Conservation (phyloP, 1,140 invertebrate species). For the Oreohelix idahoensis region DNA sequence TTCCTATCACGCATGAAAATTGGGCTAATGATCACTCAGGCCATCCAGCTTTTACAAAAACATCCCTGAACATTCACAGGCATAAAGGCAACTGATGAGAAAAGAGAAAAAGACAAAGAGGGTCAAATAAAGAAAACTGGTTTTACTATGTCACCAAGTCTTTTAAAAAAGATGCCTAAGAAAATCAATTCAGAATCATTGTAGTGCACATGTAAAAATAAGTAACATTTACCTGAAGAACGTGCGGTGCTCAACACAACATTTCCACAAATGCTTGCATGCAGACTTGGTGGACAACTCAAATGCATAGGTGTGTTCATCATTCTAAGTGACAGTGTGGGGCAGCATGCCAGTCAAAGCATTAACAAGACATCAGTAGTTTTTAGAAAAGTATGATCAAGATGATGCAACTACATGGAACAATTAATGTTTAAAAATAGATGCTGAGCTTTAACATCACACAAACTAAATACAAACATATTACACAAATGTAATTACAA, state of each 20-base stretch:
- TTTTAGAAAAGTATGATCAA: neutral
- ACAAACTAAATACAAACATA: neutral
- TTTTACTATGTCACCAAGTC: too few species aligned
- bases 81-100: too few species aligned
- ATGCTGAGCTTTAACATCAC: neutral
- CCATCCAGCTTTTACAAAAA: too few species aligned
- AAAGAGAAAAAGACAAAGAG: too few species aligned
- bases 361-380: neutral
- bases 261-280: slow-evolving; percentile 98
- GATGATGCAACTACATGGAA: neutral
- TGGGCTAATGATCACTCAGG: too few species aligned
- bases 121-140: too few species aligned
- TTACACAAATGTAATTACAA: too few species aligned
- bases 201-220: too few species aligned
- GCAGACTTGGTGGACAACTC: slow-evolving; percentile 83
- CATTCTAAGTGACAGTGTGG: slow-evolving; percentile 79
- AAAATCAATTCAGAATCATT: too few species aligned
- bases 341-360: neutral
- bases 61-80: too few species aligned
- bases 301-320: slow-evolving; percentile 88
- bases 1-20: too few species aligned
- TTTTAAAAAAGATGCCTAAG: too few species aligned
- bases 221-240: slow-evolving; percentile 82
- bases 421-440: neutral
- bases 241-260: slow-evolving; percentile 96